Percentiles rank a stretch among this genome's conserved stretches.
Evolutionary conservation across 2,888 invertebrate species (phyloP).

Genomic region (Drosophila putrida): DNA sequence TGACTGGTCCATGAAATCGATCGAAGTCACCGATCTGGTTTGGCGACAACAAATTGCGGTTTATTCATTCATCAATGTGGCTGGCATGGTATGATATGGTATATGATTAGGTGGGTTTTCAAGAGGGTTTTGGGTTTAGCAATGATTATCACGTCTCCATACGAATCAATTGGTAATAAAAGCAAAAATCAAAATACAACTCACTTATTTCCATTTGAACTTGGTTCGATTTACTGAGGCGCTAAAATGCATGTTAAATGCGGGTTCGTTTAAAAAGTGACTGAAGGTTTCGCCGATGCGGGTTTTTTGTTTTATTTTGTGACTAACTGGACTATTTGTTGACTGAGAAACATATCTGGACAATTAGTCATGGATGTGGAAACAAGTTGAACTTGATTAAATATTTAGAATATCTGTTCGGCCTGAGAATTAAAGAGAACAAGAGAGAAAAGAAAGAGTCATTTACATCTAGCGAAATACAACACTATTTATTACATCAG

Average conservation of each 20-base stretch:
- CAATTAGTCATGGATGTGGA: constrained; percentile 45
- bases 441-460: neutral
- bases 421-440: neutral
- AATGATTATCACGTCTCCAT: constrained; percentile 70
- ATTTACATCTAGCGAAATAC: neutral
- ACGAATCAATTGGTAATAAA: constrained; percentile 50
- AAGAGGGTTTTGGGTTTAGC: constrained; percentile 44
- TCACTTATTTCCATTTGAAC: constrained; percentile 69
- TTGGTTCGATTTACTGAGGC: constrained; percentile 54
- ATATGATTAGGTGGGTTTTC: constrained; percentile 31
- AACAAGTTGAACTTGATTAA: constrained; percentile 12
- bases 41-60: constrained; percentile 44
- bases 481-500: neutral
- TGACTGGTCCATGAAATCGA: constrained; percentile 48
- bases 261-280: constrained; percentile 44
- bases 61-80: constrained; percentile 69
- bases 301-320: constrained; percentile 42
- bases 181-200: constrained; percentile 39
- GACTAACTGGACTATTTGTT: constrained; percentile 34
- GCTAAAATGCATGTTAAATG: constrained; percentile 70
- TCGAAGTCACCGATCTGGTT: constrained; percentile 49
- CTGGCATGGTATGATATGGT: no score
- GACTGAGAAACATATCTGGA: constrained; percentile 22
- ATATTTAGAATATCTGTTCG: constrained; percentile 1
- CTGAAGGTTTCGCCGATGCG: constrained; percentile 63